A percentile compares a stretch with the other conserved stretches of the same genome.
These are phyloP conservation scores for Tethya wilhelma DNA, from an alignment of 37 sponge, comb jelly and placozoan species.

Conservation along the genomic window DNA sequence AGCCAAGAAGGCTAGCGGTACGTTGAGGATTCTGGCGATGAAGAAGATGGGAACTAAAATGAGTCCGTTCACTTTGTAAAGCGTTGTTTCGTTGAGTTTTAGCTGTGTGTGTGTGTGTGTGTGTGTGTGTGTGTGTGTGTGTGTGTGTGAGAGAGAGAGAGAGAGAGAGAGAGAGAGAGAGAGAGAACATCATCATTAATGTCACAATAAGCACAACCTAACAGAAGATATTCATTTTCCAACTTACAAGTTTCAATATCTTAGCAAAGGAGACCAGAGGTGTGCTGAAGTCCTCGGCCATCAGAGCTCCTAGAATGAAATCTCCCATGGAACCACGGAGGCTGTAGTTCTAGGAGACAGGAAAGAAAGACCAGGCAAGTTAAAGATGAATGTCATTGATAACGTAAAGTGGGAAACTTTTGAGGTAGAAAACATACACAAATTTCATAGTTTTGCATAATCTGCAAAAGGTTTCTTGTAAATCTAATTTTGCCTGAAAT, in stretches of 20 bases:
- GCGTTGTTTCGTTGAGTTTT: background rate
- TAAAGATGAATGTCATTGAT: no score
- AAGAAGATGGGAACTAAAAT: slow-evolving; percentile 18
- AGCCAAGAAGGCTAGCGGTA: slow-evolving; percentile 9
- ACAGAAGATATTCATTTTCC: no score
- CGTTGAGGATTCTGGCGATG: slow-evolving; percentile 23
- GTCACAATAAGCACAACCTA: no score
- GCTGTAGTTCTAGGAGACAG: slow-evolving; percentile 9
- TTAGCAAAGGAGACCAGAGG: slow-evolving; percentile 30
- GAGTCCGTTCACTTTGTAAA: slow-evolving; percentile 29
- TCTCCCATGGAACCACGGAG: slow-evolving; percentile 32
- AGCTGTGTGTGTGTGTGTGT: no score
- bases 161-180: no score
- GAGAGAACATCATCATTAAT: no score
- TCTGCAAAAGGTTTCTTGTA: background rate
- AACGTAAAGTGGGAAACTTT: no score
- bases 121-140: no score
- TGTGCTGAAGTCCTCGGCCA: slow-evolving; percentile 21
- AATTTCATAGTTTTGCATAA: background rate
- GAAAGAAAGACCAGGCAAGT: no score
- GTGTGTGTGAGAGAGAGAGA: no score
- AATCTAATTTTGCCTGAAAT: background rate
- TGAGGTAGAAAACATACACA: background rate
- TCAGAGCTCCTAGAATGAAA: slow-evolving; percentile 25
- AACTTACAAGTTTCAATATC: slow-evolving; percentile 39